Evolutionary conservation across 2,113 vertebrate genomes (phyloP), one percentile per base, ranked within the genome.

Genomic region (Pygoscelis antarcticus): DNA sequence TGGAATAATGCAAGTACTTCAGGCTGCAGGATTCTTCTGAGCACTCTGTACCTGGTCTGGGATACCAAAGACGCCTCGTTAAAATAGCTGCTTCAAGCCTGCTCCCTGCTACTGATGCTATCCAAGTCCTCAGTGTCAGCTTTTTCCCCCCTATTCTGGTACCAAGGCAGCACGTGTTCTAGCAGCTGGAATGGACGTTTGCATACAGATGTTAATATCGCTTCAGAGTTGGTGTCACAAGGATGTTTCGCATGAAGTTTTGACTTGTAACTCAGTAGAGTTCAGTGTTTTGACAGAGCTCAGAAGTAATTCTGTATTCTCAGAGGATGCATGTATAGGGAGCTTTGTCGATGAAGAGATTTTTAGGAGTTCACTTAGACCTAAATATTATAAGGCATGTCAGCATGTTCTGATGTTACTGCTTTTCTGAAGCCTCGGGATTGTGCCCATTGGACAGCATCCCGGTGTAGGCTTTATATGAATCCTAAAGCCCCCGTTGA

Each of bases 271-370:
- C 46, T 62, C 44, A 57, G 16, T 44, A 57, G n/a, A 72, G n/a
- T 74, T 23, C 40, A 7, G 38, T 76, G 36, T 92, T 89, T 51
- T 80, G 58, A 36, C 61, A 58, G 61, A 85, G 36, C 20, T 90
- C 40, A 17, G 9, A 68, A 72, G 21, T 74, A 74, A 36, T 74
- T 66, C 10, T 95, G 9, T 71, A 9, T 86, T 90, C 42, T 87
- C 55, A 38, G 27, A 10, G 7, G 4, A 4, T 62, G 16, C 14
- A 27, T 0, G 0, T 65, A 12, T 7, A 54, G 18, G 27, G 19
- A 87, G 7, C 29, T 84, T 74, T 84, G 51, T 81, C 4, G 3
- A 23, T 40, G 3, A 66, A 64, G 22, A 62, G 10, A 26, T 57
- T 78, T 85, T 68, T 46, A 54, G 70, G 46, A 32, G 38, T 92